Base-by-base conservation (phyloP, 2,888 invertebrate genomes). In the Dryococelus australis region DNA sequence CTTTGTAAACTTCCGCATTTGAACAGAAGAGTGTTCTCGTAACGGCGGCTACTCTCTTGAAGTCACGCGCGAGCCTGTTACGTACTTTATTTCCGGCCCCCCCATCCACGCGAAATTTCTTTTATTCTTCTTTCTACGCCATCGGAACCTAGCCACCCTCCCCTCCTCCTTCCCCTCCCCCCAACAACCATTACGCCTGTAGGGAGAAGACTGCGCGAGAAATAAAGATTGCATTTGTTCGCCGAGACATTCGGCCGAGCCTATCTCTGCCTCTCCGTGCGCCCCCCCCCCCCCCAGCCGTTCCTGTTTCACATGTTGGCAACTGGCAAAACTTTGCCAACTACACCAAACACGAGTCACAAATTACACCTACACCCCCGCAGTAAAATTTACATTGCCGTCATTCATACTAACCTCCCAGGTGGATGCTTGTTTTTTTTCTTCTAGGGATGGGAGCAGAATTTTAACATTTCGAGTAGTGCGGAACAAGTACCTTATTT, bases 161-260 rank as follows among this genome's bases (percentile, higher is more conserved):
- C 65, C 65, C 8, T 65, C 65, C 65, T 6, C n/a, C 0, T n/a
- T 1, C 20, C 65, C 24, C 65, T 16, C 1, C 12, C 8, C 0
- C 47, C 8, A 0, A 16, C 2, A 16, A 1, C 5, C 16, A 5
- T 47, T n/a, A n/a, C n/a, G 10, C 1, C 47, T 5, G 47, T 47
- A 47, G 47, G 12, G 35, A 35, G 35, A 47, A 16, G 5, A 8
- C 47, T 1, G 65, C 20, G 65, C 65, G 35, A 65, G 65, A 65
- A 65, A 65, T 65, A 65, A 65, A 65, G 65, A 65, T 65, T 65
- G 65, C 65, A 8, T 65, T 65, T 65, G 65, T 65, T 65, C 65
- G 65, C 65, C 24, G 6, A 20, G n/a, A 16, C 8, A 8, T 8
- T 24, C 24, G 65, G 0, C 24, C n/a, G 65, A 10, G 1, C 10